These are phyloP conservation scores for Pogonophryne albipinna DNA, from an alignment of 2,797 vertebrate genomes.

Conservation along the genomic window DNA sequence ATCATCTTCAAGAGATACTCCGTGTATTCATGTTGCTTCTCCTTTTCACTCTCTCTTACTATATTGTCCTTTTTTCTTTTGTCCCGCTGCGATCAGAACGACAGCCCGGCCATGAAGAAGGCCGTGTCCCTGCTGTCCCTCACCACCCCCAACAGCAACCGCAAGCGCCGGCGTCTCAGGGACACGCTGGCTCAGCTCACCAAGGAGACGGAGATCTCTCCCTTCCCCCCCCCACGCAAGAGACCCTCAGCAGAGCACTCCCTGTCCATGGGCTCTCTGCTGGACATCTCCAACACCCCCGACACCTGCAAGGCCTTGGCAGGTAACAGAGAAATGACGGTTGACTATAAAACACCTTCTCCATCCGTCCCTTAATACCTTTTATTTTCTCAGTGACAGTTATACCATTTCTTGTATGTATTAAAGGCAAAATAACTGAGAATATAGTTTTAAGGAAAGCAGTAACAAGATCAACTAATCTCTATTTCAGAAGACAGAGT, in stretches of 20 bases:
- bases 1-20: not conserved
- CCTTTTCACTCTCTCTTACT: not conserved
- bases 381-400: not conserved
- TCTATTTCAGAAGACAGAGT: constrained; percentile 66
- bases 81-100: constrained; percentile 77
- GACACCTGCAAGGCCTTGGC: constrained; percentile 87
- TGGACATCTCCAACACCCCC: constrained; percentile 97
- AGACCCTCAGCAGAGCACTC: constrained; percentile 94
- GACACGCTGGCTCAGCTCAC: constrained; percentile 95
- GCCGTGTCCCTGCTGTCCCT: constrained; percentile 94
- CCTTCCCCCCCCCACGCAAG: constrained; percentile 93
- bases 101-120: constrained; percentile 95
- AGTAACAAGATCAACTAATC: constrained; percentile 27
- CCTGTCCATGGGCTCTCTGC: constrained; percentile 92
- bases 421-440: not conserved
- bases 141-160: constrained; percentile 93
- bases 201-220: constrained; percentile 93
- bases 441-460: not conserved
- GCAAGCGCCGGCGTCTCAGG: constrained; percentile 92
- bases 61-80: not conserved
- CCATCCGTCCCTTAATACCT: not conserved
- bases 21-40: not conserved
- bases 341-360: not conserved
- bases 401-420: not conserved
- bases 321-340: constrained; percentile 78